phyloP scores from a whole-genome alignment of 2,797 vertebrate species.

The Rhadinocentrus ornatus region DNA sequence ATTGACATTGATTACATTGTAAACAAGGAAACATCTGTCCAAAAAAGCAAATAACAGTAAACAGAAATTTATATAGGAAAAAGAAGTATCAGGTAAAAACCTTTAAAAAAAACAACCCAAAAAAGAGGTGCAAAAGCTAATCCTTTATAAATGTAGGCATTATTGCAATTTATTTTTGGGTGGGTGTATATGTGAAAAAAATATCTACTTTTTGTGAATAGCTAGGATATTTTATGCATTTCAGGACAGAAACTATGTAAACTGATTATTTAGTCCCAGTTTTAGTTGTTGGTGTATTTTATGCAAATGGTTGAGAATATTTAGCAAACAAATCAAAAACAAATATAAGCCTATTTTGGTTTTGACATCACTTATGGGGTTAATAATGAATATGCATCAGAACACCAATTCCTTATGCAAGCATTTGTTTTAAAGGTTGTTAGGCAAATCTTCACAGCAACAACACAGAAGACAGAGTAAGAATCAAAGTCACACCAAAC shows the following conservation, averaged over 20 bases:
- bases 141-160: not conserved
- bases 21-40: constrained; percentile 7
- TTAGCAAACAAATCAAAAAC: not conserved
- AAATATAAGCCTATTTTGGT: not conserved
- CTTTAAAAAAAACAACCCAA: constrained; percentile 1
- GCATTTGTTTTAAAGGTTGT: constrained; percentile 65
- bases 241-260: not conserved
- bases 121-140: not conserved
- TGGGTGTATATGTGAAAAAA: not conserved
- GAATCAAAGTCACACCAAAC: constrained; percentile 69
- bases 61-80: not conserved
- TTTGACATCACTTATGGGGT: not conserved
- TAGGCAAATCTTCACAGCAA: constrained; percentile 76
- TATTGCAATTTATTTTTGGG: not conserved
- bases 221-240: not conserved
- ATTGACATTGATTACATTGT: not conserved
- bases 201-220: not conserved
- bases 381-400: not conserved
- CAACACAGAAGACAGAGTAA: constrained; percentile 63
- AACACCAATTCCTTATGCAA: constrained; percentile 15
- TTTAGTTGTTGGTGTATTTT: not conserved
- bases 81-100: not conserved
- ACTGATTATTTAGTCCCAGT: not conserved
- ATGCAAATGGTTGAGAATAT: not conserved
- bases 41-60: not conserved